Conservation (phyloP, 2,113 vertebrate genomes). For the Baryphthengus martii region DNA sequence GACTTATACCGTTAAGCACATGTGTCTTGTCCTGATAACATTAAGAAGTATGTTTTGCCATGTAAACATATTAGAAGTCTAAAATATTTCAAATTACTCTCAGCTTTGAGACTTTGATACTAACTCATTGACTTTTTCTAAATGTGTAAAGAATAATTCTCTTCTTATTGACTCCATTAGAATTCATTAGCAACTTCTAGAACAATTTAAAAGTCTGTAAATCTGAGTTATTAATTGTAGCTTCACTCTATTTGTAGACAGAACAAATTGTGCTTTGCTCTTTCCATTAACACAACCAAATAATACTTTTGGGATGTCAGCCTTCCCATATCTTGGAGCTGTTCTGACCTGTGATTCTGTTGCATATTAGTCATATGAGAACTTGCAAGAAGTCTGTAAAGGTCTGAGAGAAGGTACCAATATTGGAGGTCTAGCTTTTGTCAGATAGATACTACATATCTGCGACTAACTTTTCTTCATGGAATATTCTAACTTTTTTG, state of each 20-base stretch:
- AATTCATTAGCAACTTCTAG: constrained; percentile 43
- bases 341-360: background rate
- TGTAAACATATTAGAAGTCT: constrained; percentile 59
- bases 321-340: rapidly evolving
- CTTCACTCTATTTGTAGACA: background rate
- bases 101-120: constrained; percentile 44
- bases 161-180: background rate
- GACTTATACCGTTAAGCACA: background rate
- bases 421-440: background rate
- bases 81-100: constrained; percentile 43
- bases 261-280: background rate
- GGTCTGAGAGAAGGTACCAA: background rate
- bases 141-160: constrained; percentile 35
- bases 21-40: constrained; percentile 68
- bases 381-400: background rate
- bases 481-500: background rate
- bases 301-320: background rate
- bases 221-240: background rate
- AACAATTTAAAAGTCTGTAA: background rate
- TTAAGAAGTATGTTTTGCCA: constrained; percentile 60
- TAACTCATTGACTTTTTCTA: constrained; percentile 43
- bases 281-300: background rate
- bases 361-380: background rate
- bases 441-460: background rate
- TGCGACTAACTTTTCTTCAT: background rate